These are phyloP conservation scores for Cheilosia pagana DNA, from an alignment of 2,888 invertebrate genomes.

Conservation along the genomic window DNA sequence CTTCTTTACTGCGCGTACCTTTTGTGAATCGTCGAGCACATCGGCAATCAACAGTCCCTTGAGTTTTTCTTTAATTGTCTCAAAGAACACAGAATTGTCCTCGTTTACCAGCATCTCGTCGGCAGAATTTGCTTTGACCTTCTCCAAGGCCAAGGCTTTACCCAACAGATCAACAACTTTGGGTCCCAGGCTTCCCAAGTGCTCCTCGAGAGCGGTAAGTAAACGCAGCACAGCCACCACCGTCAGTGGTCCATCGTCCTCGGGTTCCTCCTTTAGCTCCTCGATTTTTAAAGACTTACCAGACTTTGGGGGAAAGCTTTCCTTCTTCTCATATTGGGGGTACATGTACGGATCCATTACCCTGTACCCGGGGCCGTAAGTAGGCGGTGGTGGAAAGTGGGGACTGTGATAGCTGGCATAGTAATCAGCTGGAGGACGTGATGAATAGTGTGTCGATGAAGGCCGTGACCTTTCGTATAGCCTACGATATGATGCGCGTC, in stretches of 20 bases:
- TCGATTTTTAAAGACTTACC: conserved; percentile 78
- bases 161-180: conserved; percentile 91
- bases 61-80: conserved; percentile 93
- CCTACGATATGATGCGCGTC: conserved; percentile 53
- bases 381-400: conserved; percentile 70
- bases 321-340: conserved; percentile 80
- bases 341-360: conserved; percentile 80
- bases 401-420: conserved; percentile 61
- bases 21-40: conserved; percentile 85
- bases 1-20: conserved; percentile 89
- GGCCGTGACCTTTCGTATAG: conserved; percentile 54
- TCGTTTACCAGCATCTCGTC: conserved; percentile 90
- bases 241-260: conserved; percentile 85
- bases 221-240: conserved; percentile 89
- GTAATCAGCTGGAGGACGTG: conserved; percentile 59
- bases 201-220: conserved; percentile 92
- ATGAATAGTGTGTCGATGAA: conserved; percentile 50
- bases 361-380: conserved; percentile 78
- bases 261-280: conserved; percentile 79
- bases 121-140: conserved; percentile 88
- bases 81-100: conserved; percentile 89
- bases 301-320: conserved; percentile 78
- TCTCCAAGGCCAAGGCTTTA: conserved; percentile 91
- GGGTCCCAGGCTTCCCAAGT: conserved; percentile 93
- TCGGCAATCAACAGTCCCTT: conserved; percentile 91